Base-by-base conservation (phyloP, 2,797 vertebrate species). In the Labeo calbasu region DNA sequence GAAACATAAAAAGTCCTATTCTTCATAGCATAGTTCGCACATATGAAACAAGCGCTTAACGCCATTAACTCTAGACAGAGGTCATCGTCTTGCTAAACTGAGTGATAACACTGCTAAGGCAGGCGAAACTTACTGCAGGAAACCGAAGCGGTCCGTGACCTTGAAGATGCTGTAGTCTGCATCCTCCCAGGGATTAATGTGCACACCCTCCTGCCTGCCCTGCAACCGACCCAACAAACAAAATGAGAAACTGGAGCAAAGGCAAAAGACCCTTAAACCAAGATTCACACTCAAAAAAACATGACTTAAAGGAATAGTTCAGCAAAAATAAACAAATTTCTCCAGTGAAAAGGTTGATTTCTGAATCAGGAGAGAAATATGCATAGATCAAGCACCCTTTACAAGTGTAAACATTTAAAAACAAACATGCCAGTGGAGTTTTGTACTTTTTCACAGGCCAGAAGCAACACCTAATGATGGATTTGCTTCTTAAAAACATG, bases 121-220 rank as follows among this genome's bases (percentile, higher is more conserved):
- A 50, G 19, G n/a, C 14, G 12, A 53, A 36, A 96, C 97, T 96
- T 95, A 98, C 97, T 97, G 97, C 90, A 96, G 91, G 93, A 97
- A 98, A 89, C 97, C 96, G 71, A 97, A 97, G 32, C 96, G 96
- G 91, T 98, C 96, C 2, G 95, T 97, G 91, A 97, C 94, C 92
- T 96, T 97, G 90, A 95, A 97, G 81, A 98, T 92, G 0, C 90
- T 93, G 89, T 96, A 97, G 91, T 97, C 92, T 0, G 96, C 95
- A 93, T 99, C 97, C 90, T 98, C 97, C 97, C 97, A 96, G 0
- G 95, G 95, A 91, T 98, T 96, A 88, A 96, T 95, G 25, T 91
- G 91, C 90, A 96, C 92, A 23, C 96, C 96, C 36, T 96, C 94
- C 79, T 96, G 93, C 81, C 96, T 94, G 83, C 96, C 97, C 97